These are phyloP conservation scores for Mercenaria mercenaria DNA, from an alignment of 1,140 invertebrate genomes.

Conservation along the genomic window DNA sequence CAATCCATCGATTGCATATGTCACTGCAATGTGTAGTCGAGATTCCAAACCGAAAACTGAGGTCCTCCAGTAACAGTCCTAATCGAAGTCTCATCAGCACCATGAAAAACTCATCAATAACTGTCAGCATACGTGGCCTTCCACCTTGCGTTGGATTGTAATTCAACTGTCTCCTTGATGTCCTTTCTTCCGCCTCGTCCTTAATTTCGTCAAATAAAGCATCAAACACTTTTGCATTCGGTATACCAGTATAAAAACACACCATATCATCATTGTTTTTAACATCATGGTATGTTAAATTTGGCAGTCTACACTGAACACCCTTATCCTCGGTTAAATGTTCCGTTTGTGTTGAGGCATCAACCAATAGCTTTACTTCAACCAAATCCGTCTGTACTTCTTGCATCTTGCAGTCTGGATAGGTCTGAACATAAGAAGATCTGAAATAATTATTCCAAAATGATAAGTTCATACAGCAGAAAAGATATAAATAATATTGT, in stretches of 20 bases:
- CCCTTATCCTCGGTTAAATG: too few species aligned
- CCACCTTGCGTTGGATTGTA: too few species aligned
- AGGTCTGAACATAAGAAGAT: too few species aligned
- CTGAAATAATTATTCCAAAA: too few species aligned
- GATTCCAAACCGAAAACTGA: background rate
- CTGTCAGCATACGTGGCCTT: background rate
- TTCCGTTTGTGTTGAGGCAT: too few species aligned
- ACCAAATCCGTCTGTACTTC: too few species aligned
- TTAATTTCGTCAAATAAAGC: constrained; percentile 41
- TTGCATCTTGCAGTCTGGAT: too few species aligned
- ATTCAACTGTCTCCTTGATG: background rate
- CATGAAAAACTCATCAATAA: constrained; percentile 56
- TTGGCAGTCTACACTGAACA: background rate
- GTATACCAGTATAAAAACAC: constrained; percentile 31
- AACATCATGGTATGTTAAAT: constrained; percentile 14
- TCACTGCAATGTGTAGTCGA: background rate
- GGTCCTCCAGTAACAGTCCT: constrained; percentile 21
- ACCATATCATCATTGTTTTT: background rate
- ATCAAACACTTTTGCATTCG: constrained; percentile 13
- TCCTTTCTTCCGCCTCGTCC: background rate
- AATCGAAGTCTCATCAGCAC: constrained; percentile 12
- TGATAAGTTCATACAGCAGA: too few species aligned
- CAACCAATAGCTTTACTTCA: too few species aligned
- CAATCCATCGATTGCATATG: constrained; percentile 12
- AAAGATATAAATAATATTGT: too few species aligned